phyloP scores from a whole-genome alignment of 92 coral and sea anemone genomes.

The Pocillopora grandis region DNA sequence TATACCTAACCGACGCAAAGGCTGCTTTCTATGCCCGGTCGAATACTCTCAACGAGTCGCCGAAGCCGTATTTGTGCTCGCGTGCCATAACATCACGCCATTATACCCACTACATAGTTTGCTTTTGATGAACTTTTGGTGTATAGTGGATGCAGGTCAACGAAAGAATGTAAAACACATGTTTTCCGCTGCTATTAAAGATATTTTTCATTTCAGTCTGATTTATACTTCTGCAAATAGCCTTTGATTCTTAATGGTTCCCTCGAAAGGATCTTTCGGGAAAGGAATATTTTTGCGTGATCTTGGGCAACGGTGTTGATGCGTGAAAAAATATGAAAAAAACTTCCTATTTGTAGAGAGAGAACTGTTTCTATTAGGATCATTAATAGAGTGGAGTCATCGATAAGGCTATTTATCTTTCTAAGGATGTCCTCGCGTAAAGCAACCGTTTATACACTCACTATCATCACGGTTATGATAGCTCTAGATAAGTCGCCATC shows the following conservation, averaged over 20 bases:
- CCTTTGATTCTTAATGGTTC: neutral
- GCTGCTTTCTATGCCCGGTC: constrained; percentile 3
- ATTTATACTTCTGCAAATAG: neutral
- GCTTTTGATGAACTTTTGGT: constrained; percentile 8
- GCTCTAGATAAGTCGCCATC: constrained; percentile 23
- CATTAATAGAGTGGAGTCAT: constrained; percentile 49
- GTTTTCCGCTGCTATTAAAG: neutral
- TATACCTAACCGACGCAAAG: neutral
- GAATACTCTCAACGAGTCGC: constrained; percentile 13
- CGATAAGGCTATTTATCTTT: constrained; percentile 83
- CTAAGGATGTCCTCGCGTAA: constrained; percentile 53
- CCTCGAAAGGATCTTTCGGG: neutral
- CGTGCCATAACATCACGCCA: constrained; percentile 34
- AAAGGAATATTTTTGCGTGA: constrained; percentile 36
- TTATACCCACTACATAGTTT: constrained; percentile 14
- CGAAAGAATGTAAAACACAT: neutral
- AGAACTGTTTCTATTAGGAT: constrained; percentile 43
- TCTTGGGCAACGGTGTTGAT: constrained; percentile 30
- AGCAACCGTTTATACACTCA: constrained; percentile 48
- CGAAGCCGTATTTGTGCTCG: constrained; percentile 25
- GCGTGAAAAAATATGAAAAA: constrained; percentile 22
- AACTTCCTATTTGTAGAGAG: constrained; percentile 32
- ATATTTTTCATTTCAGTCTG: neutral
- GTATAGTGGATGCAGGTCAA: neutral
- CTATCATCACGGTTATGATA: constrained; percentile 54